Base-by-base conservation (phyloP, 1,140 invertebrate genomes). In the Phymorhynchus buccinoides region DNA sequence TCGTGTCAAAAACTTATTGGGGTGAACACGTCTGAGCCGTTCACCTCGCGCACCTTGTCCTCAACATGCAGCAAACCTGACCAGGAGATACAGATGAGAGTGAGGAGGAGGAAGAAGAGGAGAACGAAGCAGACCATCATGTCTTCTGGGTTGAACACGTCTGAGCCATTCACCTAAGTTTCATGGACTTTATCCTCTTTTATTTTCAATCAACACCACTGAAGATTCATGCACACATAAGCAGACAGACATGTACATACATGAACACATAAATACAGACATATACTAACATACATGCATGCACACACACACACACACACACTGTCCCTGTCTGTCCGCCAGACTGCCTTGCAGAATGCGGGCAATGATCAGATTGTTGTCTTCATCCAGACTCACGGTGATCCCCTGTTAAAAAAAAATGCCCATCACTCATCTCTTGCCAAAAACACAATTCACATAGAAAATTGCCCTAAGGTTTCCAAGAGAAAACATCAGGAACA, bases 301-400 rank as follows among this genome's bases (percentile, higher is more conserved):
- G 85, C 44, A 85, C 39, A 85, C 37, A 86, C 80, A 85, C 30
- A 82, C 77, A 22, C 87, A 94, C 94, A 94, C 91, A 94, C 97
- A 87, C 96, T 96, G 84, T 98, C 98, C 22, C 91, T 94, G 97
- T 87, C 96, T 96, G 84, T 98, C 98, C 22, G 98, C 98, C 83
- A 97, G 96, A 86, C 98, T 97, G 16, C 97, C 98, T 37, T 96
- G 96, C 44, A 99, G 93, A 86, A 99, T 98, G 88, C 98, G 95
- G 12, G 98, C 98, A 77, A 99, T 97, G 85, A 97, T 96, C 22
- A 99, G 93, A 18, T 96, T 96, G 92, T 96, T 95, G 83, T 93
- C 93, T 90, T 97, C 96, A 93, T 97, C 96, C 92, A 96, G 94
- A 93, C 96, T 95, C 6, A 97, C 96, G 35, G 96, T 97, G 42